Evolutionary conservation across 2,888 invertebrate genomes (phyloP), one percentile per base, ranked within the genome.

Genomic region (Oscheius sp.): DNA sequence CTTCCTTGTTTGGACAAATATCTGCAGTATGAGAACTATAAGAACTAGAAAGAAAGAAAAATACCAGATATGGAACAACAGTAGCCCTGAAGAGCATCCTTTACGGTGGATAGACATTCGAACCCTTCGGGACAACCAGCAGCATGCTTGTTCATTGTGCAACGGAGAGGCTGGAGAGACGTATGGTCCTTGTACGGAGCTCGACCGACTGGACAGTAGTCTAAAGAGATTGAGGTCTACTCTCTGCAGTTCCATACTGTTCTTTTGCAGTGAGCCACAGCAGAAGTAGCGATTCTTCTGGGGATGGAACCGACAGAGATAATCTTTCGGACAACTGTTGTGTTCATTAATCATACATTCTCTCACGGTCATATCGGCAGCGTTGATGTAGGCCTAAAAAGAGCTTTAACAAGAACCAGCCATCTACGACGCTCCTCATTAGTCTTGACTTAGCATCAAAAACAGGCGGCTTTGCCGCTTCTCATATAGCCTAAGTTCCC

Each of bases 311-410:
- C 86, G 77, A 70, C 86, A 86, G 29, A 85, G 78, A 62, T 82
- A 86, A 71, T 83, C 81, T 21, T 76, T 75, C 2, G 85, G 84
- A 74, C 86, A 86, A 1, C 82, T 80, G 60, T 80, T 79, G 37
- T 80, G 83, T 63, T 84, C 83, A 75, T 83, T 86, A 75, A 84
- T 82, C 13, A 84, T 37, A 59, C 86, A 86, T 57, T 85, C 83
- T 21, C 82, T 55, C 1, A 84, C 82, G 4, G 82, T 82, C 73
- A 82, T 79, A 60, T 85, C 85, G 70, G 84, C 73, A 0, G 86
- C 82, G 63, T 87, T 86, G 58, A 87, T 79, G 75, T 85, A 87
- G 0, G 87, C 84, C 74, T 75, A 37, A 21, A 58, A 2, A 21
- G 21, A 21, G 21, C 21, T 21, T 21, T 21, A 21, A 21, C 21